Conservation (phyloP, 2,113 vertebrate species). For the Macaca nemestrina region DNA sequence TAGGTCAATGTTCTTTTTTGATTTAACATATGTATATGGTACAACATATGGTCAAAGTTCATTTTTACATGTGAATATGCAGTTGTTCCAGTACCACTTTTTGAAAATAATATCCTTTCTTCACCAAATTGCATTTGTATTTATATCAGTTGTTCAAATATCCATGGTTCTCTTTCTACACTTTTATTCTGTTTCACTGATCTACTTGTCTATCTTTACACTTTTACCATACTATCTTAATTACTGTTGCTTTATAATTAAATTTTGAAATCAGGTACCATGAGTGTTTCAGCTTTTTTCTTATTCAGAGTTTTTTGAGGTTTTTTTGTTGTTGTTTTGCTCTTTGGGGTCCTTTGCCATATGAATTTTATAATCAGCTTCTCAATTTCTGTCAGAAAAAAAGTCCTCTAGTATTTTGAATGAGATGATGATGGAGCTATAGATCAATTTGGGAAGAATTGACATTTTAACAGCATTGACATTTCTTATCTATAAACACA, state of each 20-base stretch:
- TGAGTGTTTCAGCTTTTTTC: background rate
- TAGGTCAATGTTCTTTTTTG: background rate
- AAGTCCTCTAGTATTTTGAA: background rate
- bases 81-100: background rate
- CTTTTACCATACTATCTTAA: background rate
- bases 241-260: background rate
- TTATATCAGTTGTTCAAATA: background rate
- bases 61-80: background rate
- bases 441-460: background rate
- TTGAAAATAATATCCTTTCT: background rate
- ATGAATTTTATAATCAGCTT: background rate
- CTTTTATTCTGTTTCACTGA: background rate
- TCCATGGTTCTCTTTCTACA: background rate
- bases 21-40: background rate
- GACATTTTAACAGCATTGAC: background rate
- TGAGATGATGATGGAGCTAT: background rate
- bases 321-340: background rate
- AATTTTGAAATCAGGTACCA: background rate
- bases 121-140: background rate
- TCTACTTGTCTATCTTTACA: background rate
- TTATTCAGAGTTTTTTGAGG: background rate
- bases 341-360: background rate
- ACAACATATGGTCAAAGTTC: background rate
- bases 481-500: background rate
- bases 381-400: background rate